Conservation (phyloP, 2,797 vertebrate genomes). For the Sebastes taczanowskii region DNA sequence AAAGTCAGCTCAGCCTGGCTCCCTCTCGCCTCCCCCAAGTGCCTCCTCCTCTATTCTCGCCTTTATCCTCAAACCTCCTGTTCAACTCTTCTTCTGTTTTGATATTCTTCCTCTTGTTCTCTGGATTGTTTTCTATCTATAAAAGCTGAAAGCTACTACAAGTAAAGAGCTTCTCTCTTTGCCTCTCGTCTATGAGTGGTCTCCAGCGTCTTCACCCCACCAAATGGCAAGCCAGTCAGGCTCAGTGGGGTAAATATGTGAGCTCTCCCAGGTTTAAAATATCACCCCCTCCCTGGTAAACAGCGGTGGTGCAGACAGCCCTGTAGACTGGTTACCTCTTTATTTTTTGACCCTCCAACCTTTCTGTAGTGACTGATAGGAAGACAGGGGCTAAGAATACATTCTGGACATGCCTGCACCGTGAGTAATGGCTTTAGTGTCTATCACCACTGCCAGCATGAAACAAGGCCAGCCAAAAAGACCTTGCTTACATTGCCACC, state of each 20-base stretch:
- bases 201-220: conserved; percentile 69
- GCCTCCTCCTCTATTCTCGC: conserved; percentile 21
- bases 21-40: conserved; percentile 39
- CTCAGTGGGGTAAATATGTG: conserved; percentile 84
- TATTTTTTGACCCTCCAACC: conserved; percentile 92
- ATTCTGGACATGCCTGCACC: conserved; percentile 87
- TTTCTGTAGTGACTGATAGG: conserved; percentile 88
- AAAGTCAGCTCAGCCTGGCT: conserved; percentile 79
- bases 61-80: conserved; percentile 24
- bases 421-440: conserved; percentile 87
- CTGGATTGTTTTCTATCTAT: conserved; percentile 3
- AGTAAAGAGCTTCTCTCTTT: conserved; percentile 32
- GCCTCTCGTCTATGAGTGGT: conserved; percentile 47
- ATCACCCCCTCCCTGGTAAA: conserved; percentile 82
- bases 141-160: conserved; percentile 22
- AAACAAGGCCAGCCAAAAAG: conserved; percentile 81
- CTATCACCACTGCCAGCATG: conserved; percentile 73
- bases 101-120: conserved; percentile 26
- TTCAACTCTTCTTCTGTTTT: conserved; percentile 16
- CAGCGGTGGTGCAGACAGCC: conserved; percentile 80
- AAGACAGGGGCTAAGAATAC: conserved; percentile 87
- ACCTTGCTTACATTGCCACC: conserved; percentile 63
- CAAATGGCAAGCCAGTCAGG: conserved; percentile 81
- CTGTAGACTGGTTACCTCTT: conserved; percentile 87
- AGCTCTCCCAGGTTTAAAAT: conserved; percentile 78